A percentile compares a stretch with the other conserved stretches of the same genome.
These are phyloP conservation scores for Gulo gulo DNA, from an alignment of 2,113 vertebrate genomes.

Conservation along the genomic window DNA sequence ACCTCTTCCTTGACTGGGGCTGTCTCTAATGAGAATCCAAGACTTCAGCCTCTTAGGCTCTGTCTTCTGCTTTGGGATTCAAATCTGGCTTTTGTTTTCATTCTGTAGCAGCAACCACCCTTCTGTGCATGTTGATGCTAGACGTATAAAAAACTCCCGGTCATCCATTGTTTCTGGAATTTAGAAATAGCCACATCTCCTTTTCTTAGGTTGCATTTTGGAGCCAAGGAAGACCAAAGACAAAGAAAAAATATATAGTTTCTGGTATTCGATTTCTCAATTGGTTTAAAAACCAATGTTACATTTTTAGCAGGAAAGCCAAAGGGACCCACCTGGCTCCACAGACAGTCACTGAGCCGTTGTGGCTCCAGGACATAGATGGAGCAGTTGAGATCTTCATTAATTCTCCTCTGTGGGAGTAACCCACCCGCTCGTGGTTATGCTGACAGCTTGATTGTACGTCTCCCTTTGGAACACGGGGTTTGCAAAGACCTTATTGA, in stretches of 20 bases:
- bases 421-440: constrained; percentile 27
- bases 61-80: background rate
- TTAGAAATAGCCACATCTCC: constrained; percentile 57
- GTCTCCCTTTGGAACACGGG: constrained; percentile 40
- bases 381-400: constrained; percentile 53
- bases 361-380: constrained; percentile 56
- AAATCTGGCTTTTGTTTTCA: background rate
- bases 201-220: constrained; percentile 59
- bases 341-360: constrained; percentile 29
- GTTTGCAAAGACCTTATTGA: constrained; percentile 51
- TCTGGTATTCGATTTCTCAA: constrained; percentile 60
- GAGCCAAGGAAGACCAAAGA: constrained; percentile 55
- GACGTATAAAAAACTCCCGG: background rate
- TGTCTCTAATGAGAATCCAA: background rate
- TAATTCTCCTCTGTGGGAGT: background rate
- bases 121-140: constrained; percentile 42
- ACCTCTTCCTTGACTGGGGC: background rate
- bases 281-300: constrained; percentile 38
- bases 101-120: background rate
- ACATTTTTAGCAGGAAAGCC: constrained; percentile 55
- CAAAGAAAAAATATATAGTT: constrained; percentile 7
- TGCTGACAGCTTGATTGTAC: constrained; percentile 3
- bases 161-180: background rate
- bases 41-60: background rate
- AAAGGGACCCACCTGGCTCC: constrained; percentile 12